Evolutionary conservation across 2,113 vertebrate species (phyloP).

Genomic region (Thryonomys swinderianus): DNA sequence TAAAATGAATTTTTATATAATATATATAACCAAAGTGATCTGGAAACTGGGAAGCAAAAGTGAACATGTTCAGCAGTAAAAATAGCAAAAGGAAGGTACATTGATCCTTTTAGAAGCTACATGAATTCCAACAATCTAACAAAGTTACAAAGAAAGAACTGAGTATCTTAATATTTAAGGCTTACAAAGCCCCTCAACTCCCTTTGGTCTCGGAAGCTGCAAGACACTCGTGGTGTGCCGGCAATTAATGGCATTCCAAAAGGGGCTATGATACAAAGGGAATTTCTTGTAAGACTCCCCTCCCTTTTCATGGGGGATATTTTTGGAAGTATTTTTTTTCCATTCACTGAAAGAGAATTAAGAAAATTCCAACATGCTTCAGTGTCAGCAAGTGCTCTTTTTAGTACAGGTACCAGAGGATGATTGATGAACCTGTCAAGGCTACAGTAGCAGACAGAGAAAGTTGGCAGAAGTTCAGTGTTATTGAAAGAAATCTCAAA

Average conservation of each 20-base stretch:
- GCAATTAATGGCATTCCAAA: slow-evolving; percentile 69
- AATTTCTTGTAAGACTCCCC: slow-evolving; percentile 69
- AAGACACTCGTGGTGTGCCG: not conserved
- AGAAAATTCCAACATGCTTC: slow-evolving; percentile 85
- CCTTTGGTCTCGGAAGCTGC: slow-evolving; percentile 26
- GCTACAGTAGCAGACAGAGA: slow-evolving; percentile 84
- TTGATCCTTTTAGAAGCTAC: not conserved
- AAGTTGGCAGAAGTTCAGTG: slow-evolving; percentile 87
- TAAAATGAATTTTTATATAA: slow-evolving; percentile 6
- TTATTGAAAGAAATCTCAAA: slow-evolving; percentile 89
- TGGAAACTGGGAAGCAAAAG: not conserved
- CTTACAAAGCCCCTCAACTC: not conserved
- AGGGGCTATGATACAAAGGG: slow-evolving; percentile 71
- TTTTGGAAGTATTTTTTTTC: slow-evolving; percentile 81
- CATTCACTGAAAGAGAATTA: slow-evolving; percentile 83
- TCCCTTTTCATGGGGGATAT: slow-evolving; percentile 71
- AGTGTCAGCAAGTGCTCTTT: slow-evolving; percentile 83
- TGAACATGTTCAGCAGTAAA: not conserved
- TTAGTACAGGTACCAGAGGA: slow-evolving; percentile 83
- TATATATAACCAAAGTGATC: not conserved
- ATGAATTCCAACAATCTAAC: slow-evolving; percentile 22
- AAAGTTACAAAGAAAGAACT: slow-evolving; percentile 15
- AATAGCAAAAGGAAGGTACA: slow-evolving; percentile 2
- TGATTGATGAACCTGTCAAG: slow-evolving; percentile 88
- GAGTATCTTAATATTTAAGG: not conserved